Evolutionary conservation across 2,113 vertebrate genomes (phyloP), one percentile per base, ranked within the genome.

Genomic region (Oreochromis spilurus): DNA sequence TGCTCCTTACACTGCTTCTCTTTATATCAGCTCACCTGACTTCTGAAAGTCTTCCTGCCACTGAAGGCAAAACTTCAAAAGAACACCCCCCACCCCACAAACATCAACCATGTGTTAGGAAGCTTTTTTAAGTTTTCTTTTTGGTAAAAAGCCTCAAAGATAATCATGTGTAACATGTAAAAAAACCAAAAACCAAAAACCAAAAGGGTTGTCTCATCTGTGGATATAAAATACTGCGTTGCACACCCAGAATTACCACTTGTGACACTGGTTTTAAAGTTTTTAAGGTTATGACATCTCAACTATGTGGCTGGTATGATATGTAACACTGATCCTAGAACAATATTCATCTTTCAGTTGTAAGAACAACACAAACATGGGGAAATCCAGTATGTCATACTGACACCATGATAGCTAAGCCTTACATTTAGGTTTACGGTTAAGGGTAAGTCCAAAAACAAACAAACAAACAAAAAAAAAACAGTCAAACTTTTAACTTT

Each of bases 21-120:
- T 70, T 70, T 70, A 43, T n/a, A 70, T 24, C 2, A 16, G 36
- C 65, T 70, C 65, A 0, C 65, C 65, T 24, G 34, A 24, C 2
- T 70, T 70, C 65, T 21, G 65, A 45, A 45, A 13, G 13, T 13
- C 43, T 45, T 45, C 12, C 43, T 12, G 43, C 43, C 43, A 45
- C 38, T 9, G 38, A 65, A 65, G 10, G 60, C 1, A 40, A 67
- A 40, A 67, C 34, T 0, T 21, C 19, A 65, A 34, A 38, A 38
- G 60, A 13, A 65, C 17, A 1, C 5, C 9, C 16, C 29, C 34
- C 10, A 12, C 34, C 34, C 6, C 19, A 5, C 62, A 67, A 38
- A 67, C 34, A 21, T 13, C 34, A 67, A 67, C 0, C 34, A 67
- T 5, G 34, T 38, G 62, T 67, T 21, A 0, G 0, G 38, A 67